These are phyloP conservation scores for Acanthaster planci DNA, from an alignment of 35 echinoderm and acorn worm species.

Conservation along the genomic window DNA sequence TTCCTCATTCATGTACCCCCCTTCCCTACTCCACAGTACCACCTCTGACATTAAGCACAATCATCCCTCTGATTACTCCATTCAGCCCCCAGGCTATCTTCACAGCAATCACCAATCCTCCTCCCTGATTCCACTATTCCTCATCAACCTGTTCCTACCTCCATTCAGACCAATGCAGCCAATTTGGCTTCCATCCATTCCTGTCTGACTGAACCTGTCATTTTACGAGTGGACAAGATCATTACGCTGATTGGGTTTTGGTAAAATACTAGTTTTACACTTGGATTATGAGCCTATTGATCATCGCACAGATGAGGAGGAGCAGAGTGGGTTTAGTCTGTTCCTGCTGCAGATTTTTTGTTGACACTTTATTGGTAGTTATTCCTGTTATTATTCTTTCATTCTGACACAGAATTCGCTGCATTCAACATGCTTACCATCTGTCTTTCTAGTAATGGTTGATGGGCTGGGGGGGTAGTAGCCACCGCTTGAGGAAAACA, in stretches of 20 bases:
- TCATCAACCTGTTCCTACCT: too few relatives aligned
- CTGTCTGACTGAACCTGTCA: too few relatives aligned
- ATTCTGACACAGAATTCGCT: background rate
- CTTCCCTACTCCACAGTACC: too few relatives aligned
- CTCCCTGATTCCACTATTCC: too few relatives aligned
- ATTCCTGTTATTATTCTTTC: background rate
- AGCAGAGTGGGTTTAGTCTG: background rate
- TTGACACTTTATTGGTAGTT: background rate
- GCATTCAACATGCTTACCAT: constrained; percentile 2
- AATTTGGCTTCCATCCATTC: too few relatives aligned
- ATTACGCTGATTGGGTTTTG: constrained; percentile 19
- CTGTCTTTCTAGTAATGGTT: background rate
- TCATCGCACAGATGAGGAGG: constrained; percentile 2
- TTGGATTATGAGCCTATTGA: background rate
- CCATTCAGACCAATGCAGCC: too few relatives aligned
- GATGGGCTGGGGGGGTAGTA: too few relatives aligned
- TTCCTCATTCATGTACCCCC: too few relatives aligned
- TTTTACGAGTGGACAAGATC: background rate
- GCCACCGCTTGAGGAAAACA: too few relatives aligned
- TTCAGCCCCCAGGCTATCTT: background rate
- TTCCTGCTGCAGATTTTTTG: background rate
- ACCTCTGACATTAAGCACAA: too few relatives aligned
- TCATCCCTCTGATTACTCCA: too few relatives aligned
- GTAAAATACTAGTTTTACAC: background rate
- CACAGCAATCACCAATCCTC: background rate